These are phyloP conservation scores for Cyrtorhinus lividipennis DNA, from an alignment of 1,140 invertebrate species.

Conservation along the genomic window DNA sequence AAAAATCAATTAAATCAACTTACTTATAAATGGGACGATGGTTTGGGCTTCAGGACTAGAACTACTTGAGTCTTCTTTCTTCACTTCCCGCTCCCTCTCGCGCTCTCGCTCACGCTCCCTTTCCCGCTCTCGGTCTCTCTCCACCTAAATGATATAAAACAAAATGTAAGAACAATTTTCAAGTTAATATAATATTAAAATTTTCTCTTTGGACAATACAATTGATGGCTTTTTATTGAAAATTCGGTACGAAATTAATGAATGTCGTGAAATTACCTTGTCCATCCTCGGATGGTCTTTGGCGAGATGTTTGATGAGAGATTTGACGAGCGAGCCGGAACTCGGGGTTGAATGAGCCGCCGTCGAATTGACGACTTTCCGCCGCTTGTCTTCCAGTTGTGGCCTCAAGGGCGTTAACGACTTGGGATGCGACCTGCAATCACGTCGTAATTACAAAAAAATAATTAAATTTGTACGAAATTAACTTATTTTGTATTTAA, in stretches of 20 bases:
- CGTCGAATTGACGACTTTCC: constrained; percentile 4
- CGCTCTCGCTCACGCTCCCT: neutral
- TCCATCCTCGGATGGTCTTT: constrained; percentile 2
- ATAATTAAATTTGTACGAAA: no score
- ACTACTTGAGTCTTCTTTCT: neutral
- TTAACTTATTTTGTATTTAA: no score
- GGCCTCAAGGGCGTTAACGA: constrained; percentile 29
- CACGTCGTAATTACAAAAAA: no score
- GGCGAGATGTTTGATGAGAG: neutral
- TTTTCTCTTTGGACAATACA: no score
- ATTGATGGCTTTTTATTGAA: no score
- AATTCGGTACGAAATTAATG: no score
- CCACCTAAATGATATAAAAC: no score
- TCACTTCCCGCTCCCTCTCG: neutral
- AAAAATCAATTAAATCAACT: neutral
- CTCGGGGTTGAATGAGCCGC: neutral
- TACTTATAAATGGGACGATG: constrained; percentile 2
- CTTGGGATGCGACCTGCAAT: constrained; percentile 27
- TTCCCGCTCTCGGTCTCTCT: constrained; percentile 24
- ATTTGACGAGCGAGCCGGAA: neutral
- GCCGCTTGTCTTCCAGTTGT: constrained; percentile 11
- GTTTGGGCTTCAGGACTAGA: constrained; percentile 4
- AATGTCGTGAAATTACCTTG: no score
- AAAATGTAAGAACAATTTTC: no score
- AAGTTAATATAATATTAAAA: no score